Evolutionary conservation across 2,113 vertebrate species (phyloP).

Genomic region (Apaloderma vittatum): DNA sequence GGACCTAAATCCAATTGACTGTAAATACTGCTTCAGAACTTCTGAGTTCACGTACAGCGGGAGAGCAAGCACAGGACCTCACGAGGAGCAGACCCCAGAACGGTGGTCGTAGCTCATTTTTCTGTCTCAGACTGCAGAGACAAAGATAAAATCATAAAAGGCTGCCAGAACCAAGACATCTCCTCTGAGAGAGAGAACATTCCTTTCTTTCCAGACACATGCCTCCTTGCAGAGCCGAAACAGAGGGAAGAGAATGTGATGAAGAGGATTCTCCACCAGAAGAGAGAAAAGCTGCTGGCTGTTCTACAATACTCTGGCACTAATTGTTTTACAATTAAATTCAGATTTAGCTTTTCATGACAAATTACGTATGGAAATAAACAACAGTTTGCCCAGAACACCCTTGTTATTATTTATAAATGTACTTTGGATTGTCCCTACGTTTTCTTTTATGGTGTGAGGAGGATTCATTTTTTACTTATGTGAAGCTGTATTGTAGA

Average conservation of each 20-base stretch:
- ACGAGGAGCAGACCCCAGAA: background rate
- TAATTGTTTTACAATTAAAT: background rate
- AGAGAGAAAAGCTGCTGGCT: background rate
- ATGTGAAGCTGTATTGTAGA: background rate
- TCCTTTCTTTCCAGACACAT: background rate
- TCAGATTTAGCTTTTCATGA: background rate
- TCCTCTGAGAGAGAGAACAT: background rate
- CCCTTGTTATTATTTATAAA: background rate
- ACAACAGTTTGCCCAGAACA: background rate
- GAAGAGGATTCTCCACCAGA: background rate
- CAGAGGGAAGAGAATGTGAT: background rate
- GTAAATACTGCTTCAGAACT: background rate
- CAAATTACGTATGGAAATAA: background rate
- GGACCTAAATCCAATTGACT: background rate
- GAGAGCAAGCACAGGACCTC: background rate
- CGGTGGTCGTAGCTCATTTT: background rate
- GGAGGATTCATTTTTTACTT: background rate
- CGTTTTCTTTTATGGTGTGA: background rate
- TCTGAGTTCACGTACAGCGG: background rate
- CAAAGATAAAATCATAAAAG: background rate
- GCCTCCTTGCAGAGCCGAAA: background rate
- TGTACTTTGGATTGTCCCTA: background rate
- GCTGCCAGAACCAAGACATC: background rate
- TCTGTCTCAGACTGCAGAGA: constrained; percentile 10
- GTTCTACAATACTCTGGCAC: background rate